Evolutionary conservation across 2,888 invertebrate genomes (phyloP).

Genomic region (Thecocarcelia acutangulata): DNA sequence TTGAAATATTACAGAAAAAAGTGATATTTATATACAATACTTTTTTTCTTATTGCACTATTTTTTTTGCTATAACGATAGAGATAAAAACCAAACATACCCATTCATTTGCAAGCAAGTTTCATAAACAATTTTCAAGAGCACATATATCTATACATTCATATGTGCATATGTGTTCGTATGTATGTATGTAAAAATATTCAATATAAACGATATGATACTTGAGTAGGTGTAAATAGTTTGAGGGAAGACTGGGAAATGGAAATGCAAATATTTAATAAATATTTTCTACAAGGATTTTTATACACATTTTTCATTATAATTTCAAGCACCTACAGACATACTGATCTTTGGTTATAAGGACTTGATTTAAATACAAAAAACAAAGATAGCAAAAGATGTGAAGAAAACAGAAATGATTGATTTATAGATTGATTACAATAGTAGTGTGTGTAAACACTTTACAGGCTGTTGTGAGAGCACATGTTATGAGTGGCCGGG

Average conservation of each 20-base stretch:
- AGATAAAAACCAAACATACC: neutral
- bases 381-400: neutral
- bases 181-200: slow-evolving; percentile 20
- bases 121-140: slow-evolving; percentile 12
- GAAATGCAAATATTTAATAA: slow-evolving; percentile 18
- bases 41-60: no score
- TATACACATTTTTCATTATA: neutral
- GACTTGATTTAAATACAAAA: neutral
- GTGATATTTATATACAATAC: slow-evolving; percentile 38
- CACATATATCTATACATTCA: slow-evolving; percentile 11
- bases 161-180: no score
- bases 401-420: slow-evolving; percentile 49
- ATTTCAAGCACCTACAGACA: neutral
- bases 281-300: slow-evolving; percentile 34
- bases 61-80: neutral
- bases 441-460: slow-evolving; percentile 24
- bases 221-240: slow-evolving; percentile 59
- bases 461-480: neutral
- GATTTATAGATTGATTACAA: slow-evolving; percentile 60
- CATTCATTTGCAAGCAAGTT: slow-evolving; percentile 12
- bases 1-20: slow-evolving; percentile 34
- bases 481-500: neutral
- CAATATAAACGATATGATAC: slow-evolving; percentile 59
- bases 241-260: neutral
- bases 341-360: neutral